Percentiles rank a stretch among this genome's conserved stretches.
Evolutionary conservation across 2,113 vertebrate genomes (phyloP).

Genomic region (Hippocampus guttulatus): DNA sequence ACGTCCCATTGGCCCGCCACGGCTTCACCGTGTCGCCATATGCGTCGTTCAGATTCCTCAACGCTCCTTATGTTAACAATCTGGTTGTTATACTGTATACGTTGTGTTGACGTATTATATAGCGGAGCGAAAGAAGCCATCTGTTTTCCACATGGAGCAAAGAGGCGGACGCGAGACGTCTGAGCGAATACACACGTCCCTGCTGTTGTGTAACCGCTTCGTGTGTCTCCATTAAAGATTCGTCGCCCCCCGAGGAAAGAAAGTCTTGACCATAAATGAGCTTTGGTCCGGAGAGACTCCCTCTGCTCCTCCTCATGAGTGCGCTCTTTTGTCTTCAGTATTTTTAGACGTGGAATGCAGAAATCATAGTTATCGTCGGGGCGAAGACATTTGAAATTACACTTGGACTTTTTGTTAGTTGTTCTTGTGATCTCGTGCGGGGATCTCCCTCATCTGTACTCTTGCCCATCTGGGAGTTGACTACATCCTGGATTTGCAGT

Average conservation of each 20-base stretch:
- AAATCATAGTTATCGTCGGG: constrained; percentile 51
- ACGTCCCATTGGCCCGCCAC: constrained; percentile 34
- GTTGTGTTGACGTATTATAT: constrained; percentile 36
- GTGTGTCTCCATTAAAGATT: constrained; percentile 22
- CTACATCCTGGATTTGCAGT: constrained; percentile 24
- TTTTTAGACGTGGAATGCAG: constrained; percentile 55
- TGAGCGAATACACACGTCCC: constrained; percentile 14
- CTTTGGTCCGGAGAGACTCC: constrained; percentile 20
- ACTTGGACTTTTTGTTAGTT: constrained; percentile 31
- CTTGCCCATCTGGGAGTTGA: constrained; percentile 18
- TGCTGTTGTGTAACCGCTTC: constrained; percentile 24
- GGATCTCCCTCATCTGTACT: constrained; percentile 18
- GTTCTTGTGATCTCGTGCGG: constrained; percentile 6
- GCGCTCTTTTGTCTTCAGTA: constrained; percentile 50
- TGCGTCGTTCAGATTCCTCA: constrained; percentile 36
- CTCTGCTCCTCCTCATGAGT: constrained; percentile 23
- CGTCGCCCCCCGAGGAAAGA: constrained; percentile 5
- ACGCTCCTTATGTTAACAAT: neutral
- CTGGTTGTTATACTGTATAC: neutral
- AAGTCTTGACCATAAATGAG: constrained; percentile 20
- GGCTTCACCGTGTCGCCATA: constrained; percentile 40
- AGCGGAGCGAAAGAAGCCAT: constrained; percentile 48
- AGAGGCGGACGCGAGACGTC: constrained; percentile 35
- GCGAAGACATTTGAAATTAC: constrained; percentile 42
- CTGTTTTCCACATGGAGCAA: constrained; percentile 31